Evolutionary conservation across 2,888 invertebrate species (phyloP).

Genomic region (Callyntrura guangdongensis): DNA sequence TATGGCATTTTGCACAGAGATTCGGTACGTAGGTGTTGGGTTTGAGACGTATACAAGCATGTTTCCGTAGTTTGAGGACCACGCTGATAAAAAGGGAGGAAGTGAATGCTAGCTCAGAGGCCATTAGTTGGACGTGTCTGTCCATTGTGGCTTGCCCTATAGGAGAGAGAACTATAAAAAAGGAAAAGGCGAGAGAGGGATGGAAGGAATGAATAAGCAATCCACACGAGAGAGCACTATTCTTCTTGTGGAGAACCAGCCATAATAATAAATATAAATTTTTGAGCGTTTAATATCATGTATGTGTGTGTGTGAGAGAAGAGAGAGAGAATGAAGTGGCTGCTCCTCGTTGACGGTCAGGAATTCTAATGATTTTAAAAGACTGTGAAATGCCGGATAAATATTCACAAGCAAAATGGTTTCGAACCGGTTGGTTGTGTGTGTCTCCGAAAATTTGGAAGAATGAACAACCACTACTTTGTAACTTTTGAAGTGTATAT

Average conservation of each 20-base stretch:
- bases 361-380: conserved; percentile 55
- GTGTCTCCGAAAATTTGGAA: conserved; percentile 1
- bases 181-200: neutral
- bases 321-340: conserved; percentile 23
- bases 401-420: neutral
- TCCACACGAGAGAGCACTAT: conserved; percentile 22
- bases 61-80: conserved; percentile 58
- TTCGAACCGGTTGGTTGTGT: neutral
- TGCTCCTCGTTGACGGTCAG: conserved; percentile 18
- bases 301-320: conserved; percentile 8
- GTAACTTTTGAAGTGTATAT: conserved; percentile 42
- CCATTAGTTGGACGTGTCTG: conserved; percentile 67
- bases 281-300: conserved; percentile 44
- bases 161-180: neutral
- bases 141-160: conserved; percentile 64
- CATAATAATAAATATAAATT: conserved; percentile 55
- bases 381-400: neutral
- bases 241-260: conserved; percentile 42
- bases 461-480: conserved; percentile 27
- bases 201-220: conserved; percentile 30
- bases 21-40: too few relatives aligned
- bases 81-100: conserved; percentile 57
- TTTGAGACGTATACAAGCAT: conserved; percentile 39
- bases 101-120: conserved; percentile 64
- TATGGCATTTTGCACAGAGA: neutral